A percentile compares a stretch with the other conserved stretches of the same genome.
Conservation (phyloP, 2,113 vertebrate genomes). For the Willisornis vidua region DNA sequence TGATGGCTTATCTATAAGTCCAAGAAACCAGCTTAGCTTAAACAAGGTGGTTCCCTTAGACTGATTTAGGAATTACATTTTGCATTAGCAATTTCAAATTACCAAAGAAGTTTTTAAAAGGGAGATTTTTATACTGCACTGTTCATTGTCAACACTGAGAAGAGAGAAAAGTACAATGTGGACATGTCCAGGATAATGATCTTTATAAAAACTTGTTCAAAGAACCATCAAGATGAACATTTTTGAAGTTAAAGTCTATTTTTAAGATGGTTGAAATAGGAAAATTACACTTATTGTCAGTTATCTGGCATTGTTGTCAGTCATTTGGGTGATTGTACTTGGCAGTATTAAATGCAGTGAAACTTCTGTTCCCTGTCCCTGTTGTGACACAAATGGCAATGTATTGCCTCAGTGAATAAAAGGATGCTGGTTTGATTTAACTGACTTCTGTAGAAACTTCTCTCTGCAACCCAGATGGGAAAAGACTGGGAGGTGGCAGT, state of each 20-base stretch:
- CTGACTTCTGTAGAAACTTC: neutral
- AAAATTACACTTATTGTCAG: slow-evolving; percentile 38
- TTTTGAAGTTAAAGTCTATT: neutral
- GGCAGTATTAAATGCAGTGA: neutral
- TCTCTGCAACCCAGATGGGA: neutral
- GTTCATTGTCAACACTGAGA: neutral
- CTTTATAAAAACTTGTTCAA: neutral
- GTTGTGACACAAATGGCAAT: slow-evolving; percentile 30
- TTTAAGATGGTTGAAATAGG: slow-evolving; percentile 23
- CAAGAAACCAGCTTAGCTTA: neutral
- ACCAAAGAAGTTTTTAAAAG: neutral
- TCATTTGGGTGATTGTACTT: slow-evolving; percentile 18
- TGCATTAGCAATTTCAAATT: neutral
- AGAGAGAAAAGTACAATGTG: neutral
- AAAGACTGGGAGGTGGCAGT: neutral
- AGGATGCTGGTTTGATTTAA: slow-evolving; percentile 8
- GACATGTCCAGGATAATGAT: neutral
- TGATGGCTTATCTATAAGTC: neutral
- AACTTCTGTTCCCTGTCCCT: slow-evolving; percentile 4
- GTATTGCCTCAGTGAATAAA: slow-evolving; percentile 1
- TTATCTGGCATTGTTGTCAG: slow-evolving; percentile 20
- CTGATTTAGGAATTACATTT: neutral
- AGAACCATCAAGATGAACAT: neutral
- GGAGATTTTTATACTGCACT: neutral
- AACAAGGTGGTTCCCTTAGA: neutral